These are phyloP conservation scores for Cynoglossus semilaevis DNA, from an alignment of 2,113 vertebrate genomes.

Conservation along the genomic window DNA sequence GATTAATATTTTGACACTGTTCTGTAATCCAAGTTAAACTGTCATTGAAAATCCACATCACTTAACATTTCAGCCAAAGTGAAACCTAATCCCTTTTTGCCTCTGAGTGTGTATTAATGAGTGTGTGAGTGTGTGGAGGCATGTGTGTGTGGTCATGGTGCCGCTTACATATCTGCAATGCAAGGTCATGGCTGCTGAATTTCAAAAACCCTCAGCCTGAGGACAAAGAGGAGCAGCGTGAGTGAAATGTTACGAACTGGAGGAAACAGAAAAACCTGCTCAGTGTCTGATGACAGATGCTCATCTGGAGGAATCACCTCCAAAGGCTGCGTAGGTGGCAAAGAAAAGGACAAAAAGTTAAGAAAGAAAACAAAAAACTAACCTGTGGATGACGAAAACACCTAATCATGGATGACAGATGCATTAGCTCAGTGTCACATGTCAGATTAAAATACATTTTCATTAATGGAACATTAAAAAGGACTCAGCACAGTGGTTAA, in stretches of 20 bases:
- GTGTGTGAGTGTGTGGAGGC: too few species aligned
- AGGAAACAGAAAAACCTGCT: conserved; percentile 31
- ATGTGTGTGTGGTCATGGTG: too few species aligned
- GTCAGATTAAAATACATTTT: conserved; percentile 40
- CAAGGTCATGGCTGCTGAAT: conserved; percentile 40
- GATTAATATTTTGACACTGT: conserved; percentile 36
- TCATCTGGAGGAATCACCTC: conserved; percentile 30
- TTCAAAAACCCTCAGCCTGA: conserved; percentile 32
- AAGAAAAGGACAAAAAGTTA: conserved; percentile 16
- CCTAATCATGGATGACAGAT: neutral
- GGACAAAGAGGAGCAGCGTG: conserved; percentile 28
- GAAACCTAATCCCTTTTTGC: conserved; percentile 31
- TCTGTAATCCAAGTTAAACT: too few species aligned
- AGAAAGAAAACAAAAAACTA: too few species aligned
- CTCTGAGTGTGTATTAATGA: conserved; percentile 34
- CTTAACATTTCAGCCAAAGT: conserved; percentile 35
- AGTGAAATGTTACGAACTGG: conserved; percentile 41
- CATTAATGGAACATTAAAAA: conserved; percentile 47
- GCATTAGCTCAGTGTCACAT: neutral
- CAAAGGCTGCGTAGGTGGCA: conserved; percentile 14
- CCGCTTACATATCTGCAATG: conserved; percentile 37
- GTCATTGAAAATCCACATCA: conserved; percentile 37
- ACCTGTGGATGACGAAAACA: conserved; percentile 11
- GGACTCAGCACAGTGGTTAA: conserved; percentile 28
- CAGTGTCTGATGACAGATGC: conserved; percentile 36